Evolutionary conservation across 2,113 vertebrate species (phyloP).

Genomic region (Bungarus multicinctus): DNA sequence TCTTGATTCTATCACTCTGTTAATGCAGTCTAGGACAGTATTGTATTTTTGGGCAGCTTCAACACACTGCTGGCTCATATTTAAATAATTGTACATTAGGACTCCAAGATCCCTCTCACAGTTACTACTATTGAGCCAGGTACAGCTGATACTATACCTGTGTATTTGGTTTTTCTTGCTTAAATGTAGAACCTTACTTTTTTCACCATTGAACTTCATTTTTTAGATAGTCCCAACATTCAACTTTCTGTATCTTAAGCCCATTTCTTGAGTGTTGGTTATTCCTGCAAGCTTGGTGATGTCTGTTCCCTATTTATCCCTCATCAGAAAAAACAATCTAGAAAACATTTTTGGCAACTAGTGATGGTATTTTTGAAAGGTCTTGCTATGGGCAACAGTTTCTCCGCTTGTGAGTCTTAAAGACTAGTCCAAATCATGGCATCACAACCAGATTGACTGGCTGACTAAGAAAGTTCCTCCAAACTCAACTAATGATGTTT

Average conservation of each 20-base stretch:
- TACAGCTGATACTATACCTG: not conserved
- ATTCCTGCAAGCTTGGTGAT: too few relatives aligned
- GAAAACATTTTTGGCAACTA: not conserved
- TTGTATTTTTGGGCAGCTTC: too few relatives aligned
- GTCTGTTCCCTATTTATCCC: too few relatives aligned
- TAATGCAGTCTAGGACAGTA: not conserved
- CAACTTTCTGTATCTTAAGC: too few relatives aligned
- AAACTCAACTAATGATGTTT: not conserved
- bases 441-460: too few relatives aligned
- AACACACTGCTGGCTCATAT: too few relatives aligned
- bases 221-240: not conserved
- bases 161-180: not conserved
- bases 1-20: not conserved
- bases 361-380: not conserved
- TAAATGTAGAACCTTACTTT: not conserved
- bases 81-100: not conserved
- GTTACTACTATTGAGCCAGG: too few relatives aligned
- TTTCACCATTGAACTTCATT: not conserved
- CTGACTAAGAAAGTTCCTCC: too few relatives aligned
- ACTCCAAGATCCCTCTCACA: not conserved
- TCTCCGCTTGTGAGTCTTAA: too few relatives aligned
- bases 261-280: too few relatives aligned
- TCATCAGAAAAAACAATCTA: not conserved
- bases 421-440: too few relatives aligned
- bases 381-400: too few relatives aligned